Base-by-base conservation (phyloP, 2,113 vertebrate species). In the Austrofundulus limnaeus region DNA sequence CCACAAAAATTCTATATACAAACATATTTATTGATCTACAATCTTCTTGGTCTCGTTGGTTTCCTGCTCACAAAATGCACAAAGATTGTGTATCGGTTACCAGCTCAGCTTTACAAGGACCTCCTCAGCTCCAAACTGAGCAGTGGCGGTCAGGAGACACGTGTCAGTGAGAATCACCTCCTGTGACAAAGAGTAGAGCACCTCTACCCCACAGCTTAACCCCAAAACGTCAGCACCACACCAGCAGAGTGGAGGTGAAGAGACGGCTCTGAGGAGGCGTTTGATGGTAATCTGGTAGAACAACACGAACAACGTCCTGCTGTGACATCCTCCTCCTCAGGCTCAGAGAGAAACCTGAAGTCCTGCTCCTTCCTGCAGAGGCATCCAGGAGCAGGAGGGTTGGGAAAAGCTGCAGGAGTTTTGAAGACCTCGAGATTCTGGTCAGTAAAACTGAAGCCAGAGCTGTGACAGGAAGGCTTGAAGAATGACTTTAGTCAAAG, bases 171-270 rank as follows among this genome's bases (percentile, higher is more conserved):
- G 57, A 38, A 75, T 82, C 73, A 55, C 31, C 20, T 81, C 75
- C 72, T 9, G 28, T 25, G 2, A 53, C 57, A 23, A n/a, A 48
- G 31, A 5, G 9, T 37, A 42, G 24, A 60, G 56, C 47, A 2
- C 34, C 15, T 23, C 24, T 61, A 42, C 67, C 68, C 61, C 59
- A 77, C 72, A 72, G 77, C 75, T 85, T 84, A 85, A 85, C 85
- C 85, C 70, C 80, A 85, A 87, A 87, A 79, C n/a, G 70, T 85
- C 85, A 85, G 15, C 3, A 9, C 38, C 9, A 16, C 57, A 4
- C 58, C 24, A 10, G 54, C 23, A 20, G 62, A 50, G 4, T 17
- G 70, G 25, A 15, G 52, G 17, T 15, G 70, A 53, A 24, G 54
- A 58, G 41, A 56, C 65, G 21, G 38, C 73, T 72, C 49, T 11